Conservation (phyloP, 2,113 vertebrate species). For the Silurus glanis region DNA sequence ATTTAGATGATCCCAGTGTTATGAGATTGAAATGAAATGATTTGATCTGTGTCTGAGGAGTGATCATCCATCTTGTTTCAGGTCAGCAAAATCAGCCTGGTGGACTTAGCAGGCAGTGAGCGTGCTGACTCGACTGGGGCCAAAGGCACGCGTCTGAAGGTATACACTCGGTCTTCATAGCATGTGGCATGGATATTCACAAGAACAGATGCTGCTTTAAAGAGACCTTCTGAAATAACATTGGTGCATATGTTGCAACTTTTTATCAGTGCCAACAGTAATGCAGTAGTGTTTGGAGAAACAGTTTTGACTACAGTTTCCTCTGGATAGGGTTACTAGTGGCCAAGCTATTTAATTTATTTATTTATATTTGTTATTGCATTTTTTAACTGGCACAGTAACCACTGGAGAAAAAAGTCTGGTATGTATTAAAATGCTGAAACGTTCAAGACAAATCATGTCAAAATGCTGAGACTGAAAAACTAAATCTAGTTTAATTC, state of each 20-base stretch:
- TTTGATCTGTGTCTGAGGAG: slow-evolving; percentile 29
- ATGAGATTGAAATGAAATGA: not conserved
- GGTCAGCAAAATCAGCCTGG: slow-evolving; percentile 99
- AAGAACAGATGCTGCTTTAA: slow-evolving; percentile 9
- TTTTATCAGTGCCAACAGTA: not conserved
- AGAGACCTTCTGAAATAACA: not conserved
- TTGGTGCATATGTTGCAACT: not conserved
- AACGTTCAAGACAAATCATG: not conserved
- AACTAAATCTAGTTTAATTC: not conserved
- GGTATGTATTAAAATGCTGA: not conserved
- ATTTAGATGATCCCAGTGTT: not conserved
- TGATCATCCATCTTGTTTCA: slow-evolving; percentile 60
- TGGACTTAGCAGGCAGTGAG: slow-evolving; percentile 96
- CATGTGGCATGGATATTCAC: not conserved
- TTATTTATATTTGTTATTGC: not conserved
- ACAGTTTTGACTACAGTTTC: not conserved
- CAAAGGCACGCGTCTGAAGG: slow-evolving; percentile 96
- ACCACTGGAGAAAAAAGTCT: not conserved
- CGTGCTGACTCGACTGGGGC: slow-evolving; percentile 98
- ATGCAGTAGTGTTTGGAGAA: no score
- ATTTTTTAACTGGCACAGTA: not conserved
- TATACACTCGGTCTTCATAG: slow-evolving; percentile 58
- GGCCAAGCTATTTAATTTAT: not conserved
- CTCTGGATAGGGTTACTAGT: not conserved
- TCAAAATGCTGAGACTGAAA: not conserved